Base-by-base conservation (phyloP, 2,113 vertebrate genomes). In the Ceuthmochares aereus region DNA sequence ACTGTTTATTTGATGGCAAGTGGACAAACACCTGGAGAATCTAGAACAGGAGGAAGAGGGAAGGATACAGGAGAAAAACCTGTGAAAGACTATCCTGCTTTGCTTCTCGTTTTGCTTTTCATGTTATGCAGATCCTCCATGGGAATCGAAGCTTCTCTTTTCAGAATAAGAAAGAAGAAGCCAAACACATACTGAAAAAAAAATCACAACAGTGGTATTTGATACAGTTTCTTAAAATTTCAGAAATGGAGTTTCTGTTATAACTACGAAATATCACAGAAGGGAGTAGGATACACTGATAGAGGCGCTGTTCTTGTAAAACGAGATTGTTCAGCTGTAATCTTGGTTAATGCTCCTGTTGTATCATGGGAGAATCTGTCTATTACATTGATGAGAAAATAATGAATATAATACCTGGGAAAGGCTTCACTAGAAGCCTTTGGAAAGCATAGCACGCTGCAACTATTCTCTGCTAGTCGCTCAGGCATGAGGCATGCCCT, bases 361-460 rank as follows among this genome's bases (percentile, higher is more conserved):
- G 1, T 88, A 91, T 83, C 87, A 74, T 30, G 7, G 80, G 90
- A 92, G 73, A 96, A 96, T 96, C 94, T 96, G 90, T 92, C 88
- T 55, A 84, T 88, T 92, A 84, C 90, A 92, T 51, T 80, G 87
- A 97, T 84, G 81, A 89, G 79, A 91, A 90, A 96, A 70, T 52
- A 96, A 87, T 68, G 69, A 91, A 76, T 47, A 73, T 58, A 93
- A 64, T 90, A 93, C 63, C 95, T 77, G 93, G 81, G 70, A 89
- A 97, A 92, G 86, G 87, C 76, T 37, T 95, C 86, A 87, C 87
- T n/a, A 34, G 77, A 47, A 91, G 69, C 89, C 85, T 92, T 73
- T 82, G 82, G 60, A 86, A 79, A 93, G 42, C 32, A 19, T 2
- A 12, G 25, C 30, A 9, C 20, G 19, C 84, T 92, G 73, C 74